Base-by-base conservation (phyloP, 2,888 invertebrate species). In the Lissonota sp. region DNA sequence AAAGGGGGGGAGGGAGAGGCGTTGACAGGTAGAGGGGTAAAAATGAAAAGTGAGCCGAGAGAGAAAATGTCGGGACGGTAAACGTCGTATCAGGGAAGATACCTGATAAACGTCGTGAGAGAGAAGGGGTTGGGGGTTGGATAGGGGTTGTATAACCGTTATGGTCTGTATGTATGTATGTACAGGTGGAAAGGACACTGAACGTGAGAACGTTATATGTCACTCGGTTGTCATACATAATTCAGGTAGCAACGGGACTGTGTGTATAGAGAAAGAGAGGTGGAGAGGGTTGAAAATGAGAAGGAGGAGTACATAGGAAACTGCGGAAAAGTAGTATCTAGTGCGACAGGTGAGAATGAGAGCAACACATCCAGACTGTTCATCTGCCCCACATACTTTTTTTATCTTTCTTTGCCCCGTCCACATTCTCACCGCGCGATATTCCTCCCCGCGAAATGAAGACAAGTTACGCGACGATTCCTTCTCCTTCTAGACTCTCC, bases 41-140 rank as follows among this genome's bases (percentile, higher is more conserved):
- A 74, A 81, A 77, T 73, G 70, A 70, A 81, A 77, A 55, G 58
- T 64, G 42, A 73, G 46, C 57, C 7, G 49, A 40, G 42, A 40
- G 42, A 67, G 62, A 44, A 58, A 37, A 77, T 46, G 75, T 49
- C 55, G 49, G 46, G 39, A 74, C 64, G 69, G 60, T 79, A 75
- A 83, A 79, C 53, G 66, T 72, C 69, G 75, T 74, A 79, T 79
- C 82, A 63, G 51, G 37, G 72, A 26, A 26, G 64, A 81, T 73
- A 76, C 55, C 76, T 70, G 79, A 83, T 80, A 81, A 81, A 57
- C 42, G 37, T 49, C 57, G 53, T 73, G 67, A 74, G 10, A 72
- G 42, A 46, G 14, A 55, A 12, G 72, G 16, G 72, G 69, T 57
- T 64, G 46, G 39, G 55, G 37, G 46, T 72, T 72, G 51, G 51